Base-by-base conservation (phyloP, 2,888 invertebrate genomes). In the Leucoptera coffeella region DNA sequence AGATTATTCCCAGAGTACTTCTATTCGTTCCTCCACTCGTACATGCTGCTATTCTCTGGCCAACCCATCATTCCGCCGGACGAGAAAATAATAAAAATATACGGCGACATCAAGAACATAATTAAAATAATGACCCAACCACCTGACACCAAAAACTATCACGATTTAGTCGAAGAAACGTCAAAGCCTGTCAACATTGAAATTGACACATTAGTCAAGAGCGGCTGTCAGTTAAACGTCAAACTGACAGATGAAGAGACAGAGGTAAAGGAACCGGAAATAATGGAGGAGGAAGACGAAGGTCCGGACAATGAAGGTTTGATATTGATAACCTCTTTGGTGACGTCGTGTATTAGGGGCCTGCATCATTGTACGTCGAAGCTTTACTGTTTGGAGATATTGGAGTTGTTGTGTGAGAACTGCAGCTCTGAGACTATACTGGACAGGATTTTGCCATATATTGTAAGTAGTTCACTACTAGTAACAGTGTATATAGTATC, bases 1-100 rank as follows among this genome's bases (percentile, higher is more conserved):
- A 72, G 75, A 41, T 73, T 93, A 26, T 97, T 97, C 57, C 97
- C 97, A 0, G 88, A 92, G 50, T 92, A 93, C 50, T 97, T 99
- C 62, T 96, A 94, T 56, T 82, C 86, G 1, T 95, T 94, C 55
- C 74, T 97, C 1, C 95, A 94, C 50, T 85, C 89, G 0, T 97
- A 96, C 55, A 83, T 95, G 78, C 78, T 91, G 40, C 86, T 88
- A 57, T 94, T 94, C 59, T 91, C 91, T 2, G 81, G 84, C 0
- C 78, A 80, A 22, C 88, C 92, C 0, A 86, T 90, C 30, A 53
- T 89, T 38, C 84, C 90, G 0, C 79, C 88, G 0, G 94, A 95
- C 56, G 93, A 94, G 43, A 90, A 91, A 50, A 88, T 92, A 30
- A 74, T 78, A 25, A 78, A 90, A 27, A 73, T 94, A 20, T 82